Evolutionary conservation across 2,113 vertebrate genomes (phyloP).

Genomic region (Pogonocichla stellata): DNA sequence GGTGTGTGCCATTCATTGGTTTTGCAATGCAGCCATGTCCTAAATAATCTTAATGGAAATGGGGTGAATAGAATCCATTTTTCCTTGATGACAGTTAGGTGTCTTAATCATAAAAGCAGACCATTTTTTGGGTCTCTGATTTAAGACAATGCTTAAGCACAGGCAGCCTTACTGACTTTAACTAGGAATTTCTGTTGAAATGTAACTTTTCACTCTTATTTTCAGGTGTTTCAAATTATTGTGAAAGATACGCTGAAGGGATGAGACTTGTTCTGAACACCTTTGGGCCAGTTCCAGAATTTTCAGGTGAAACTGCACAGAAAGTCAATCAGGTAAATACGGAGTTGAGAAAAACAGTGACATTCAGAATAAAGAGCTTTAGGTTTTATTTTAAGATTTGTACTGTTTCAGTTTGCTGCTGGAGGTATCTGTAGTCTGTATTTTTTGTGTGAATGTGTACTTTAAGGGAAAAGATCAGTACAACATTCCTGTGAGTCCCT

Average conservation of each 20-base stretch:
- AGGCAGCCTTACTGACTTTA: not conserved
- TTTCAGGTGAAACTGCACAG: conserved; percentile 77
- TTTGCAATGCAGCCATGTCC: not conserved
- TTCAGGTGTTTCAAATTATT: conserved; percentile 88
- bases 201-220: not conserved
- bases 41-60: not conserved
- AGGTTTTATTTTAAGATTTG: not conserved
- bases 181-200: not conserved
- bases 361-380: not conserved
- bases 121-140: not conserved
- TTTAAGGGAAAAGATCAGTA: not conserved
- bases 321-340: conserved; percentile 78
- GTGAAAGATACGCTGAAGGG: conserved; percentile 83
- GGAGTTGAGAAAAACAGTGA: not conserved
- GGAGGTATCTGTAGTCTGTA: not conserved
- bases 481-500: not conserved
- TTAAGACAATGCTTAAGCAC: not conserved
- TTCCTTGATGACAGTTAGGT: not conserved
- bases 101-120: not conserved
- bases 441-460: not conserved
- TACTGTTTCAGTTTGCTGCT: not conserved
- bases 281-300: conserved; percentile 88
- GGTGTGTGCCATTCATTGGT: not conserved
- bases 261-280: conserved; percentile 81
- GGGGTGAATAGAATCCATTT: not conserved